phyloP scores from a whole-genome alignment of 2,113 vertebrate genomes.

The Bos javanicus region DNA sequence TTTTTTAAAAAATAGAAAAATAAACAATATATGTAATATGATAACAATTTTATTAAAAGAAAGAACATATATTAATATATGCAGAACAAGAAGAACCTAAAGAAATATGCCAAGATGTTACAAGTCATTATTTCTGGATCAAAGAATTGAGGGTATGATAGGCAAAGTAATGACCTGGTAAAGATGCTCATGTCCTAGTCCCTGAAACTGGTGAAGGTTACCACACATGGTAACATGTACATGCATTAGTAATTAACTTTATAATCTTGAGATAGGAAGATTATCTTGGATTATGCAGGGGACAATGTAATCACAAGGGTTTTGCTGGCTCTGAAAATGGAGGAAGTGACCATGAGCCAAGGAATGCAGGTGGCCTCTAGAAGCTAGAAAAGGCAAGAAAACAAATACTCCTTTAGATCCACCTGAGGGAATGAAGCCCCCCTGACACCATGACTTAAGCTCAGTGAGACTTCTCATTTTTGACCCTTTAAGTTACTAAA shows the following conservation, averaged over 20 bases:
- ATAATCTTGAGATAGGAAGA: background rate
- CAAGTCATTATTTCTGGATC: background rate
- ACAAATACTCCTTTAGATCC: background rate
- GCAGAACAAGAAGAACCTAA: background rate
- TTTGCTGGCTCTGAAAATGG: background rate
- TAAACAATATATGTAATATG: background rate
- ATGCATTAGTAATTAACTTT: background rate
- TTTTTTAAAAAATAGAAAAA: background rate
- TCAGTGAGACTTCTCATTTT: background rate
- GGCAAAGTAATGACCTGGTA: background rate
- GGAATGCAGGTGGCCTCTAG: background rate
- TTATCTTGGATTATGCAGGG: background rate
- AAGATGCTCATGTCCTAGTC: background rate
- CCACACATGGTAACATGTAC: background rate
- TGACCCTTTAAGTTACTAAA: background rate
- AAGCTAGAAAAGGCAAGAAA: background rate
- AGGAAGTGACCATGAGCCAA: background rate
- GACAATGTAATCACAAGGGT: background rate
- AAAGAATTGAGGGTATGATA: background rate
- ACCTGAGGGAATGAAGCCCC: background rate
- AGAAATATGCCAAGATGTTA: background rate
- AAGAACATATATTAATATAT: background rate
- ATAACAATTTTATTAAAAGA: background rate
- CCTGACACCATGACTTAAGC: background rate
- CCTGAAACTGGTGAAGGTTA: background rate